These are phyloP conservation scores for Callosobruchus maculatus DNA, from an alignment of 2,888 invertebrate genomes.

Conservation along the genomic window DNA sequence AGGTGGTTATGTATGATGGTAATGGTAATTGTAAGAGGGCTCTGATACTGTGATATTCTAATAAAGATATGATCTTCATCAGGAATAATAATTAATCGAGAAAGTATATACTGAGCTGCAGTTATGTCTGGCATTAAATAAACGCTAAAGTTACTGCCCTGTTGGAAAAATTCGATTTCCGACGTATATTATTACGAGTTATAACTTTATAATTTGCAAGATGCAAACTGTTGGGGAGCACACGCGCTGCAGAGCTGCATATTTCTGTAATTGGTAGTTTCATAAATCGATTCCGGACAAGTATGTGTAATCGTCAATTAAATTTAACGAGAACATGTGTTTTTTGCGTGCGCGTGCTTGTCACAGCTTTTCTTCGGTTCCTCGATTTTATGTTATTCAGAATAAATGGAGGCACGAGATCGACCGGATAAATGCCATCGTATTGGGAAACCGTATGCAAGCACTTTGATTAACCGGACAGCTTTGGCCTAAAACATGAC, in stretches of 20 bases:
- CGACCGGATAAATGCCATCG: background rate
- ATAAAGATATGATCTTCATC: no score
- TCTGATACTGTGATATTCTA: no score
- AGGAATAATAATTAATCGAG: no score
- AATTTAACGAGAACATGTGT: background rate
- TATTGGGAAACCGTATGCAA: background rate
- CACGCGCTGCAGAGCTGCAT: background rate
- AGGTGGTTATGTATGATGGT: no score
- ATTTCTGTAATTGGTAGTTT: background rate
- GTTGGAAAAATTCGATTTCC: background rate
- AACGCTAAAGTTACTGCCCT: background rate
- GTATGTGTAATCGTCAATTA: background rate
- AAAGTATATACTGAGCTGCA: background rate
- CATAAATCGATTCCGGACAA: background rate
- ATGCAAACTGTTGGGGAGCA: background rate
- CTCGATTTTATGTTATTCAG: background rate
- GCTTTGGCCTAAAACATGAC: no score
- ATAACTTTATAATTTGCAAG: background rate
- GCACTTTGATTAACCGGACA: no score
- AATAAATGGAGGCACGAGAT: background rate
- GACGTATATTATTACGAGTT: background rate
- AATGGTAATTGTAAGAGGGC: no score
- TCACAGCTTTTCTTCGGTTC: background rate
- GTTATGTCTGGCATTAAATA: background rate
- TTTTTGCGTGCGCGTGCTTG: background rate